phyloP scores from a whole-genome alignment of 2,888 invertebrate species.

The Ctena decussata region DNA sequence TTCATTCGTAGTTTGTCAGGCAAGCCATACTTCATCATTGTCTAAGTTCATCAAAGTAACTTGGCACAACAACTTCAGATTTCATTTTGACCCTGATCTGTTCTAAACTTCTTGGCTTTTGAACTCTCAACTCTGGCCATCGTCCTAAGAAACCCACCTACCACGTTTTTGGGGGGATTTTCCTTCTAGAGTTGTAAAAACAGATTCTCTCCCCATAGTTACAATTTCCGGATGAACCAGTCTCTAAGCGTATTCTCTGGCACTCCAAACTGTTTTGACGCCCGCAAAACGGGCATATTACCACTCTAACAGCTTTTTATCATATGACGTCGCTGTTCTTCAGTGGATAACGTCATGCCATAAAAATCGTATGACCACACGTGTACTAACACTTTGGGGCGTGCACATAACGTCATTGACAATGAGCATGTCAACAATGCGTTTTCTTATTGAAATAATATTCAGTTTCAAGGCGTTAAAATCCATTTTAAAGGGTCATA shows the following conservation, averaged over 20 bases:
- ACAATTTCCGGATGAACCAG: slow-evolving; percentile 20
- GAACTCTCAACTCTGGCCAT: slow-evolving; percentile 42
- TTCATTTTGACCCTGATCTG: slow-evolving; percentile 29
- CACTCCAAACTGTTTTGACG: slow-evolving; percentile 2
- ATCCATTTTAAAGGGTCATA: no score
- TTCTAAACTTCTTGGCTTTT: slow-evolving; percentile 37
- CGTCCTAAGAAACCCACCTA: slow-evolving; percentile 21
- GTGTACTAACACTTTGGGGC: no score
- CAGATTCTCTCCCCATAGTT: slow-evolving; percentile 2
- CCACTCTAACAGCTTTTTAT: neutral
- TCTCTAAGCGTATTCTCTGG: slow-evolving; percentile 29
- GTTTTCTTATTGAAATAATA: no score
- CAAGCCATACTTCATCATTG: neutral
- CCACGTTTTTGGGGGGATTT: slow-evolving; percentile 21
- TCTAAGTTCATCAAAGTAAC: slow-evolving; percentile 28
- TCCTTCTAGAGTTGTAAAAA: slow-evolving; percentile 19
- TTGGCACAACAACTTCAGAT: neutral
- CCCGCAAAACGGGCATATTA: slow-evolving; percentile 24
- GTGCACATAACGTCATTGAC: no score
- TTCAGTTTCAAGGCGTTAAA: no score
- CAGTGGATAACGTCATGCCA: no score
- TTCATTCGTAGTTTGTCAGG: neutral
- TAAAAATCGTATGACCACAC: no score
- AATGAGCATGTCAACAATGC: no score
- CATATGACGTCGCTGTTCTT: no score